Conservation (phyloP, 2,113 vertebrate genomes). For the Vombatus ursinus region DNA sequence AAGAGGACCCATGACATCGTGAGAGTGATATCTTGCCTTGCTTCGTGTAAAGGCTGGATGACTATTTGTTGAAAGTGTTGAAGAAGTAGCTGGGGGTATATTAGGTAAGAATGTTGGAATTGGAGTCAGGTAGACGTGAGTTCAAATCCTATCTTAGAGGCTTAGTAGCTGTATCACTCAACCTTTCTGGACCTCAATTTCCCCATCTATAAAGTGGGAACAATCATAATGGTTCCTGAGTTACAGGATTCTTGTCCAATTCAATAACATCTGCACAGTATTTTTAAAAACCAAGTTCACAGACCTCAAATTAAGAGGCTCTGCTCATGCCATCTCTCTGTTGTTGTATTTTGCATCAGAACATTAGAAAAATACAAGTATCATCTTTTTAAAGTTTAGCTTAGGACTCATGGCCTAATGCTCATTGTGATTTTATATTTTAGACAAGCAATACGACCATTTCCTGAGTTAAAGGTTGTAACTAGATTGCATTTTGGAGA, state of each 20-base stretch:
- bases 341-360: not conserved
- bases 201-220: not conserved
- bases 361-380: not conserved
- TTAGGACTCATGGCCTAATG: not conserved
- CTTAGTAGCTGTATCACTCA: not conserved
- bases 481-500: constrained; percentile 8
- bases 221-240: not conserved
- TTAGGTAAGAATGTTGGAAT: not conserved
- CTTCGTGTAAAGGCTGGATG: too few relatives aligned
- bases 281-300: not conserved
- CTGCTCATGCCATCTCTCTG: not conserved
- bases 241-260: not conserved
- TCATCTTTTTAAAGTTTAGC: not conserved
- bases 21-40: too few relatives aligned
- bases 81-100: not conserved
- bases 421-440: constrained; percentile 23
- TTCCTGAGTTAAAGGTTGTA: constrained; percentile 36
- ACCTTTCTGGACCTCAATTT: not conserved
- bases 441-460: constrained; percentile 2
- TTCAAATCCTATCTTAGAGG: not conserved
- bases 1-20: too few relatives aligned
- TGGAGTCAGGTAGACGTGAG: not conserved
- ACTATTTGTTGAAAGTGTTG: not conserved
- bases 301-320: not conserved
- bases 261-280: not conserved